A percentile compares a stretch with the other conserved stretches of the same genome.
Conservation (phyloP, 2,113 vertebrate genomes). For the Charina bottae region DNA sequence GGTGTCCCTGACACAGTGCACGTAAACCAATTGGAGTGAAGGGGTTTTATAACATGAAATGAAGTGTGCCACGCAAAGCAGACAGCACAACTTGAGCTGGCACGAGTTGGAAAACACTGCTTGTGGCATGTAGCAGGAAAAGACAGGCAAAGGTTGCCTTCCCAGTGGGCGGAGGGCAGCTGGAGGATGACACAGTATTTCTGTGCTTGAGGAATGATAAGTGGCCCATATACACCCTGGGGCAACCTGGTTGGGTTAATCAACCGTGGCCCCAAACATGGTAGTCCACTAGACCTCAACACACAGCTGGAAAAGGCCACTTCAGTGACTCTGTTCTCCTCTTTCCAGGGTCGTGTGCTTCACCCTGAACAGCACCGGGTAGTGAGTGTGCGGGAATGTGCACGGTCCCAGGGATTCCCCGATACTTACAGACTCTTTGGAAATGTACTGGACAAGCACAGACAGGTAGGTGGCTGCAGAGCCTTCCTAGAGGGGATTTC, state of each 20-base stretch:
- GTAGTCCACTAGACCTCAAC: background rate
- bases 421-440: slow-evolving; percentile 94
- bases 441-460: slow-evolving; percentile 93
- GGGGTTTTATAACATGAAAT: too few species aligned
- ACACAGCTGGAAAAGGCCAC: background rate
- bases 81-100: too few species aligned
- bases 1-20: too few species aligned
- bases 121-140: too few species aligned
- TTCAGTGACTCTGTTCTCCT: background rate
- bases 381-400: slow-evolving; percentile 93
- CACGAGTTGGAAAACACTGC: too few species aligned
- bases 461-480: slow-evolving; percentile 78
- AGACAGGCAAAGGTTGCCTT: background rate
- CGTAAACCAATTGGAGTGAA: too few species aligned
- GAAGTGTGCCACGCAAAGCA: too few species aligned
- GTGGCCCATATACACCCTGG: background rate
- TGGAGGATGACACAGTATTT: background rate
- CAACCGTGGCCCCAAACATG: background rate
- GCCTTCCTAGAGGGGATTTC: rapidly evolving
- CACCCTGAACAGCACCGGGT: slow-evolving; percentile 96
- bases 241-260: background rate
- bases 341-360: slow-evolving; percentile 86
- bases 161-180: background rate
- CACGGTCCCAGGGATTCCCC: slow-evolving; percentile 94
- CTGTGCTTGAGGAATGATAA: background rate